These are phyloP conservation scores for Triplophysa yarkandensis DNA, from an alignment of 2,797 vertebrate species.

Conservation along the genomic window DNA sequence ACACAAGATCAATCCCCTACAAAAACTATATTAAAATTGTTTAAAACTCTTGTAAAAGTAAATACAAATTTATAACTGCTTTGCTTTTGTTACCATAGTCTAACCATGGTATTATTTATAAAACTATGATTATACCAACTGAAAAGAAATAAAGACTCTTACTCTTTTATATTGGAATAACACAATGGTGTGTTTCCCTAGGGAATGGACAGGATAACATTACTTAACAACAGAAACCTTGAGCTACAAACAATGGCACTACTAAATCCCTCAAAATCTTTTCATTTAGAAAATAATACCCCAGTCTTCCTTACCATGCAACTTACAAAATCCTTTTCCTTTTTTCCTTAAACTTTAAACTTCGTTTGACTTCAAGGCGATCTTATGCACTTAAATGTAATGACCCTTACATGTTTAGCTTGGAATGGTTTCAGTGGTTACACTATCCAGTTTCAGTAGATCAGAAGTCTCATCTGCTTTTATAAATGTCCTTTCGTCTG, in stretches of 20 bases:
- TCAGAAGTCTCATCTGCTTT: conserved; percentile 74
- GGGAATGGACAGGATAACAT: background rate
- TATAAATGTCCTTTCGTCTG: conserved; percentile 86
- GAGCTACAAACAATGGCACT: background rate
- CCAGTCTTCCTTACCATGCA: background rate
- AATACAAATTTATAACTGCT: background rate
- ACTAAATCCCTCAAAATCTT: background rate
- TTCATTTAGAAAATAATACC: conserved; percentile 26
- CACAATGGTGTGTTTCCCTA: background rate
- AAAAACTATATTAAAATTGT: background rate
- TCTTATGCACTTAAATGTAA: background rate
- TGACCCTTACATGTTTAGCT: background rate
- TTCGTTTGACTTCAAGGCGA: conserved; percentile 3
- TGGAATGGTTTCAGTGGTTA: conserved; percentile 29
- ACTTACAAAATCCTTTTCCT: background rate
- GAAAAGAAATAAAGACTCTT: too few species aligned
- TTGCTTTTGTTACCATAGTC: background rate
- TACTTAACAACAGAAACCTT: background rate
- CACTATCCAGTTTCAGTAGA: background rate
- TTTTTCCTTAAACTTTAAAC: background rate
- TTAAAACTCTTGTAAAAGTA: background rate
- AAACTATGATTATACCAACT: background rate
- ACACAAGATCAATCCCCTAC: background rate
- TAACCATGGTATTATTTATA: background rate
- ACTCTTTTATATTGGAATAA: background rate